These are phyloP conservation scores for Himalopsyche phryganea DNA, from an alignment of 1,140 invertebrate species.

Conservation along the genomic window DNA sequence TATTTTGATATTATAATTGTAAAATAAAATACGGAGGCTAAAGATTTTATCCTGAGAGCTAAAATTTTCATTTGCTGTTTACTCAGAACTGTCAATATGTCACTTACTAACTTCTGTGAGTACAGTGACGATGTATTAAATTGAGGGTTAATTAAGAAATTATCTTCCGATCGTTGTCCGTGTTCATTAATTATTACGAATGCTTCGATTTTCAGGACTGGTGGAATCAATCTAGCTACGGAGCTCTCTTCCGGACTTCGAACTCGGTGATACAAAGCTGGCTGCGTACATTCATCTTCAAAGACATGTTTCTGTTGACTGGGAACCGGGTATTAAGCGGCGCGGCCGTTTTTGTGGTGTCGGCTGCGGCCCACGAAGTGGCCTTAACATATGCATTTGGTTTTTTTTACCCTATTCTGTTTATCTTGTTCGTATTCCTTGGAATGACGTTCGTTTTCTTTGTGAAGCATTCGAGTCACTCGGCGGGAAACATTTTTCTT, in stretches of 20 bases:
- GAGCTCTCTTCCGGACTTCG: constrained; percentile 85
- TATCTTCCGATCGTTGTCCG: too few relatives aligned
- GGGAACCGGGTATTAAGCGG: constrained; percentile 53
- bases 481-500: constrained; percentile 70
- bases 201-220: constrained; percentile 74
- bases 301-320: constrained; percentile 66
- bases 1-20: too few relatives aligned
- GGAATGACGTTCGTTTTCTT: constrained; percentile 53
- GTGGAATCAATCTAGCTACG: constrained; percentile 87
- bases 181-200: too few relatives aligned
- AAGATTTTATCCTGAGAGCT: too few relatives aligned
- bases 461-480: constrained; percentile 47
- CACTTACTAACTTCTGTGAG: too few relatives aligned
- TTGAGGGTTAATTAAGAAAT: too few relatives aligned
- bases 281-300: constrained; percentile 89
- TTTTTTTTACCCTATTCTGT: constrained; percentile 83
- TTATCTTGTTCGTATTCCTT: constrained; percentile 64
- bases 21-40: too few relatives aligned
- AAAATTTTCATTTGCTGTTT: too few relatives aligned
- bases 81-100: too few relatives aligned
- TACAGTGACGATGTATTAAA: too few relatives aligned
- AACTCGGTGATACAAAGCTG: constrained; percentile 93
- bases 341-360: constrained; percentile 59
- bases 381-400: constrained; percentile 71
- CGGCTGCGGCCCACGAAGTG: constrained; percentile 81